A percentile compares a stretch with the other conserved stretches of the same genome.
Conservation (phyloP, 2,797 vertebrate species). For the Leptodactylus fallax region DNA sequence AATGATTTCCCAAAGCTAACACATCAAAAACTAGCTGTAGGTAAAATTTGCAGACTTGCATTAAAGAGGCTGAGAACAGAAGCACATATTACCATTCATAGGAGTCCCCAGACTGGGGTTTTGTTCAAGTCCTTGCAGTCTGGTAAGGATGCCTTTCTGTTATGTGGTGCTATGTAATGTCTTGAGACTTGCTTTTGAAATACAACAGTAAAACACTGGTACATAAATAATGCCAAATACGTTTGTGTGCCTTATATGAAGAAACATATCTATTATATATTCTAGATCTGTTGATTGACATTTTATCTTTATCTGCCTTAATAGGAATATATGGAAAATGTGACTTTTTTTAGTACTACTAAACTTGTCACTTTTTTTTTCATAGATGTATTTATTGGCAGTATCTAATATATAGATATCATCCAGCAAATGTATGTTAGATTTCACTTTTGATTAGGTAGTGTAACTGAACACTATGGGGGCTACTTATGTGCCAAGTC, state of each 20-base stretch:
- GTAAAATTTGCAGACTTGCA: slow-evolving; percentile 52
- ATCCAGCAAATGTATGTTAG: no score
- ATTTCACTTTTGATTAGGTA: no score
- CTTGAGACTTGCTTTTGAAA: background rate
- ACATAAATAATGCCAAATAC: background rate
- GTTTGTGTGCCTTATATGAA: background rate
- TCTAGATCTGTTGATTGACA: background rate
- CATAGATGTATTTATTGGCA: no score
- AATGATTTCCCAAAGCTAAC: slow-evolving; percentile 42
- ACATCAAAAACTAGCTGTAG: slow-evolving; percentile 30
- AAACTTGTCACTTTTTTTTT: no score
- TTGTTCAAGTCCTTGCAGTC: slow-evolving; percentile 23
- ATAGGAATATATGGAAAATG: no score
- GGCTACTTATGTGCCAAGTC: no score
- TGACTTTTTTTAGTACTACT: no score
- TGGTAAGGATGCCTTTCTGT: slow-evolving; percentile 25
- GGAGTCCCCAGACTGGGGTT: slow-evolving; percentile 27
- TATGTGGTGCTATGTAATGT: slow-evolving; percentile 1
- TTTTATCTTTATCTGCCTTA: no score
- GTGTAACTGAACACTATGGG: no score
- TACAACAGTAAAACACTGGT: background rate
- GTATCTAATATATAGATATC: no score
- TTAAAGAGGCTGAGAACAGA: slow-evolving; percentile 18
- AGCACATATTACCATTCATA: slow-evolving; percentile 23
- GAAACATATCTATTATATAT: background rate